Conservation (phyloP, 1,140 invertebrate genomes). For the Aphidius gifuensis region DNA sequence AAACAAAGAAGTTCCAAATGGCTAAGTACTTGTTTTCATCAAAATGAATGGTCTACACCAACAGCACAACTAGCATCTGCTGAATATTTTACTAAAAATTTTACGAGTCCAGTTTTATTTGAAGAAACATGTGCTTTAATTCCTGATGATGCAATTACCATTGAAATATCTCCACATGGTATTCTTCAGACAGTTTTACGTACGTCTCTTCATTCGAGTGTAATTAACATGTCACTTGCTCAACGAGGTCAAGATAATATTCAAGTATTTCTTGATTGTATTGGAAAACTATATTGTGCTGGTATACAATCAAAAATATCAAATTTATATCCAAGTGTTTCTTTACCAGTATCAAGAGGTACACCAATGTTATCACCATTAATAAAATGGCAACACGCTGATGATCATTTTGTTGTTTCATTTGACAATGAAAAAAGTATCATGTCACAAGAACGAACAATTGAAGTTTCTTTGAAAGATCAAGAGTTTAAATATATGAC, state of each 20-base stretch:
- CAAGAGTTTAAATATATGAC: constrained; percentile 72
- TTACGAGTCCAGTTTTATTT: constrained; percentile 80
- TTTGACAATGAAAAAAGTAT: constrained; percentile 62
- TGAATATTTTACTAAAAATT: constrained; percentile 91
- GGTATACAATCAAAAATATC: constrained; percentile 63
- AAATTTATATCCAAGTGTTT: constrained; percentile 62
- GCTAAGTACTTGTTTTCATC: constrained; percentile 82
- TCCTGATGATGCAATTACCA: constrained; percentile 74
- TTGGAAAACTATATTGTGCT: constrained; percentile 67
- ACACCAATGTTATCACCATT: constrained; percentile 71
- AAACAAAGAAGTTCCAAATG: constrained; percentile 73
- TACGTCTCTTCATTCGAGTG: constrained; percentile 56
- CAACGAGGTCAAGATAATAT: constrained; percentile 71
- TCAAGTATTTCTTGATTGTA: constrained; percentile 66
- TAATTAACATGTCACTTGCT: constrained; percentile 67
- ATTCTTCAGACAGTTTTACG: constrained; percentile 66
- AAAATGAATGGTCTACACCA: constrained; percentile 71
- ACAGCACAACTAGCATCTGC: constrained; percentile 72
- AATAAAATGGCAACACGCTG: constrained; percentile 86
- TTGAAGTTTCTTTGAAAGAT: constrained; percentile 62
- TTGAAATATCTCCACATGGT: constrained; percentile 83
- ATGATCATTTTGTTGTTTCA: constrained; percentile 68
- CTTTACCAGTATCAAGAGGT: constrained; percentile 68
- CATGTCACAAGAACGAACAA: constrained; percentile 62
- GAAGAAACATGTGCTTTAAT: constrained; percentile 76